Base-by-base conservation (phyloP, 2,797 vertebrate species). In the Hypotaenidia okinawae region DNA sequence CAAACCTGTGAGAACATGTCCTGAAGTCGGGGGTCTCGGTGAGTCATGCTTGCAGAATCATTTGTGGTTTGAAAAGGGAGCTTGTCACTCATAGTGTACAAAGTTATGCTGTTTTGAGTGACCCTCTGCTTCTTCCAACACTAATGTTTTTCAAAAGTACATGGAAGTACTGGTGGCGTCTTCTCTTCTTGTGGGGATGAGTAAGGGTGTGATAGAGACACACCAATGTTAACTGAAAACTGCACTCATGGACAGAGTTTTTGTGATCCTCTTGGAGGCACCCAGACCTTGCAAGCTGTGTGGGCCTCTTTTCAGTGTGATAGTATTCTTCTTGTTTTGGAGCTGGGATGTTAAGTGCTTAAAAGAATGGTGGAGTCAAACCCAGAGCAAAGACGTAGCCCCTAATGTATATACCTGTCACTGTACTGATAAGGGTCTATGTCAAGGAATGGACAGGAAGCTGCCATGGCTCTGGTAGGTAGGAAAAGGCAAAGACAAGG, bases 61-160 rank as follows among this genome's bases (percentile, higher is more conserved):
- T 61, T 47, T 49, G 35, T 24, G 16, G 32, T 62, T 89, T 89
- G 69, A 64, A 51, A 52, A 69, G 27, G 28, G 37, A 82, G 15
- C 33, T 61, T 67, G 41, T 61, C 21, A 13, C 1, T 4, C 6
- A 23, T 19, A 35, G 14, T 16, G 13, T 49, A 11, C 6, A 21
- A 0, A 22, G 57, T 37, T 73, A 21, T 4, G 0, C 28, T 28
- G 30, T 33, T 39, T 27, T 28, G 69, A 43, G 37, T 10, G 12
- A 33, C 18, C 6, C 4, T 33, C 43, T 7, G 0, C 18, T 30
- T 35, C 18, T 39, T 58, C 35, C 9, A n/a, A 9, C 4, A 2
- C 11, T 72, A 15, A n/a, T 11, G 25, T 52, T 66, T 47, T 57
- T 84, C 61, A 37, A 21, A 80, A 73, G 30, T 9, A 15, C 22